Conservation (phyloP, 2,113 vertebrate genomes). For the Numida meleagris region DNA sequence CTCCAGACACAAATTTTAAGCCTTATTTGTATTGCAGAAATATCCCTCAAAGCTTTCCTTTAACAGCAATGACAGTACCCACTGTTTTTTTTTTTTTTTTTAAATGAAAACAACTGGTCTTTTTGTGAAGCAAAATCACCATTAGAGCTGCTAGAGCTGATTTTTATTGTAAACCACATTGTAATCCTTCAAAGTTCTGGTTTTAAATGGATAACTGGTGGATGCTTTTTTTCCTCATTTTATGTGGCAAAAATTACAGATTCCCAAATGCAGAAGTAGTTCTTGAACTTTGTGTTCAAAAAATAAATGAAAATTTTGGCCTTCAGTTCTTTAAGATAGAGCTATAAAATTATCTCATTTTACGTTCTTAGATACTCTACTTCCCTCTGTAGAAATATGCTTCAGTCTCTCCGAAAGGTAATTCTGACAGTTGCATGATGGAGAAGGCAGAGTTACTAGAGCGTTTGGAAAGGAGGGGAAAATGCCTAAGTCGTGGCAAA, state of each 20-base stretch:
- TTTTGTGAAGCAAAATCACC: background rate
- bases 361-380: background rate
- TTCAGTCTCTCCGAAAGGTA: background rate
- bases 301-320: background rate
- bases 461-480: no score
- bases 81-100: background rate
- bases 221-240: background rate
- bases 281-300: background rate
- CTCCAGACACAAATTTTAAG: background rate
- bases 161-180: background rate
- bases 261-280: background rate
- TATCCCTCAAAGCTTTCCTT: background rate
- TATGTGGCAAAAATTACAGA: background rate
- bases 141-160: background rate
- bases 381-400: background rate
- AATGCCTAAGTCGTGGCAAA: background rate
- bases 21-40: background rate
- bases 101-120: background rate
- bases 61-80: background rate
- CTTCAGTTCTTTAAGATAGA: background rate
- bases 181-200: background rate
- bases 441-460: background rate
- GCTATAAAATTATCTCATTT: background rate
- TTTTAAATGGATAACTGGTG: background rate
- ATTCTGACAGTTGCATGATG: background rate